Conservation (phyloP, 1,140 invertebrate genomes). For the Philotrypesis tridentata region DNA sequence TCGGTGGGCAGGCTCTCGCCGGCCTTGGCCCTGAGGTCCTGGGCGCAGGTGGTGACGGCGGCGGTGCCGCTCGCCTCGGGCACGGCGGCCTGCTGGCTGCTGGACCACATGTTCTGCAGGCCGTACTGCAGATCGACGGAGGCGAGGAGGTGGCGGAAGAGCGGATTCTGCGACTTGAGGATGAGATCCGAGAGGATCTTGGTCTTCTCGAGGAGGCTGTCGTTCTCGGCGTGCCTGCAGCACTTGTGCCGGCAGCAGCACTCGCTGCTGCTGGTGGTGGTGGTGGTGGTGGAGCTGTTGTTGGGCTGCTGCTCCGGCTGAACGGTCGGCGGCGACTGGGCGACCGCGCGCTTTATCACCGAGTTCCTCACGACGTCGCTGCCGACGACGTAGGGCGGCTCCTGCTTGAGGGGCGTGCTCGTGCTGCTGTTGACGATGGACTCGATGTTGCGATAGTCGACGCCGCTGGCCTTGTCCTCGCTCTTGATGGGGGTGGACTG, state of each 20-base stretch:
- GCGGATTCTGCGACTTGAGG: constrained; percentile 67
- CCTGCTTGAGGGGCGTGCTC: constrained; percentile 33
- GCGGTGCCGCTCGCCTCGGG: background rate
- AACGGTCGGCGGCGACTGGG: constrained; percentile 16
- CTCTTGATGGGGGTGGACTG: constrained; percentile 70
- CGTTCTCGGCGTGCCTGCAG: constrained; percentile 66
- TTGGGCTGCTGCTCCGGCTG: background rate
- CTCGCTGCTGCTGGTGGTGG: constrained; percentile 24
- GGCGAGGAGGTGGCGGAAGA: constrained; percentile 67
- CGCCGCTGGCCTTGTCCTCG: constrained; percentile 65
- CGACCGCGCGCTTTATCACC: constrained; percentile 66
- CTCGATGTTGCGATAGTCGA: constrained; percentile 72
- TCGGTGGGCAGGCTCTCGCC: constrained; percentile 61
- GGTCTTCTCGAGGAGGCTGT: constrained; percentile 64
- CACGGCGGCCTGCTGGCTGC: background rate
- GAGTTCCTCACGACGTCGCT: constrained; percentile 57
- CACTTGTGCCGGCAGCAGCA: constrained; percentile 70
- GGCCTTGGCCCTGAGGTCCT: constrained; percentile 65
- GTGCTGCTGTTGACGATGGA: constrained; percentile 63
- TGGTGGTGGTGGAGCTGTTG: background rate
- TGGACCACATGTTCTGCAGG: constrained; percentile 24
- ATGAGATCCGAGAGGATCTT: constrained; percentile 70
- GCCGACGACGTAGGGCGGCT: constrained; percentile 50
- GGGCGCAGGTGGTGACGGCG: constrained; percentile 58
- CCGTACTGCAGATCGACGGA: constrained; percentile 62